Base-by-base conservation (phyloP, 2,797 vertebrate species). In the Phrynocephalus vlangalii region DNA sequence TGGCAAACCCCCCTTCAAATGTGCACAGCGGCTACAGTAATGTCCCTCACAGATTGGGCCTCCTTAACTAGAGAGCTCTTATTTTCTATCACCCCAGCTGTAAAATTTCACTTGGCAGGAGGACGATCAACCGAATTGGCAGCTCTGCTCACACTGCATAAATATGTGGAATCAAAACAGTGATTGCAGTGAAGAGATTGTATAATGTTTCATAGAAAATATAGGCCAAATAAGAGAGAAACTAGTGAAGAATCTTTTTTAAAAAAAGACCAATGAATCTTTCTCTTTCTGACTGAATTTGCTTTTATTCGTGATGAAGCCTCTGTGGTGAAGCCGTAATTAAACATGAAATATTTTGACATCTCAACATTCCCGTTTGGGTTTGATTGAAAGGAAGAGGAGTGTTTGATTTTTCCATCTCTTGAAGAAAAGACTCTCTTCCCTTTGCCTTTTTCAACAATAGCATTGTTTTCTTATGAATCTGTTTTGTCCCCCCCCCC, bases 241-340 rank as follows among this genome's bases (percentile, higher is more conserved):
- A 90, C 83, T 91, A 86, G 87, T 28, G 88, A 82, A 90, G 90
- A 75, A 81, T 87, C 92, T 93, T 93, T 92, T 94, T 30, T 38
- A 5, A 10, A 48, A 93, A 48, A 93, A 94, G 90, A 93, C n/a
- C 72, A 77, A 13, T 3, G 86, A 88, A 88, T 93, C 92, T 91
- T 90, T 56, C 52, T 90, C 92, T 88, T 90, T 88, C 90, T 91
- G 90, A 83, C 79, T 92, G 92, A 93, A 94, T 94, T 94, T 94
- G 93, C 91, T 91, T 93, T 93, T 89, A 93, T 95, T 95, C 20
- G 66, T 38, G 75, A 33, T 38, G 26, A 44, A 38, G 28, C 13
- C n/a, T 13, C 10, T 72, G 10, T 4, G 24, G 33, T 63, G 75
- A 20, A 26, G 70, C 44, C 28, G 11, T 70, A 26, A 76, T 70